Conservation (phyloP, 2,888 invertebrate genomes). For the Coremacera marginata region DNA sequence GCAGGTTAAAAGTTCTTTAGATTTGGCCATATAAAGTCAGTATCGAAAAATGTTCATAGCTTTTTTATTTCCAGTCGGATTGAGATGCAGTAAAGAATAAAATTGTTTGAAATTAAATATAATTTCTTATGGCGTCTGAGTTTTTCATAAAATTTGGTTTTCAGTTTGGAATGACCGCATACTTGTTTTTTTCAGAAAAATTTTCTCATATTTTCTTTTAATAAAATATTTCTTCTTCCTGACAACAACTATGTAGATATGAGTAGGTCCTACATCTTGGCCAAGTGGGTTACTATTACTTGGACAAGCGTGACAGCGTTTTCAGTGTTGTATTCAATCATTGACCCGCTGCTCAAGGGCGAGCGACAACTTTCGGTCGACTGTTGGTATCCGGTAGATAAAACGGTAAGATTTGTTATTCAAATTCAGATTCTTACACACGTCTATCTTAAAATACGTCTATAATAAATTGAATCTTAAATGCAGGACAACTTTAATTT, state of each 20-base stretch:
- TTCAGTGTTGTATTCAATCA: background rate
- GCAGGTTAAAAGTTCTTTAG: too few relatives aligned
- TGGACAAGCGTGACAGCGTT: background rate
- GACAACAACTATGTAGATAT: conserved; percentile 2
- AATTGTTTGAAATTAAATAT: too few relatives aligned
- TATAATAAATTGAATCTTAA: background rate
- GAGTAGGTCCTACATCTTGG: background rate
- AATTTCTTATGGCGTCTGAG: too few relatives aligned
- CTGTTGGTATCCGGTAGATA: conserved; percentile 26
- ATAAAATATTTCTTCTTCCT: background rate
- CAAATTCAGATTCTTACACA: background rate
- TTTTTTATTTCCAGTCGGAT: too few relatives aligned
- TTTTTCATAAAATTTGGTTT: too few relatives aligned
- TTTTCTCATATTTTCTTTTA: background rate
- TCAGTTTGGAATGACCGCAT: too few relatives aligned
- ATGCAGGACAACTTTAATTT: conserved; percentile 28
- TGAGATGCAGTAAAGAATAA: too few relatives aligned
- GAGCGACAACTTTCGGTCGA: background rate
- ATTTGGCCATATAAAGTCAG: too few relatives aligned
- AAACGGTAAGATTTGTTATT: conserved; percentile 11
- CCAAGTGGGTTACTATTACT: background rate
- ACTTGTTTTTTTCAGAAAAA: background rate
- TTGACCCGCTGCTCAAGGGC: background rate
- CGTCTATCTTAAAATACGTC: too few relatives aligned
- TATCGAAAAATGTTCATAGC: too few relatives aligned